Percentiles rank a stretch among this genome's conserved stretches.
These are phyloP conservation scores for Phoebastria nigripes DNA, from an alignment of 2,797 vertebrate genomes.

Conservation along the genomic window DNA sequence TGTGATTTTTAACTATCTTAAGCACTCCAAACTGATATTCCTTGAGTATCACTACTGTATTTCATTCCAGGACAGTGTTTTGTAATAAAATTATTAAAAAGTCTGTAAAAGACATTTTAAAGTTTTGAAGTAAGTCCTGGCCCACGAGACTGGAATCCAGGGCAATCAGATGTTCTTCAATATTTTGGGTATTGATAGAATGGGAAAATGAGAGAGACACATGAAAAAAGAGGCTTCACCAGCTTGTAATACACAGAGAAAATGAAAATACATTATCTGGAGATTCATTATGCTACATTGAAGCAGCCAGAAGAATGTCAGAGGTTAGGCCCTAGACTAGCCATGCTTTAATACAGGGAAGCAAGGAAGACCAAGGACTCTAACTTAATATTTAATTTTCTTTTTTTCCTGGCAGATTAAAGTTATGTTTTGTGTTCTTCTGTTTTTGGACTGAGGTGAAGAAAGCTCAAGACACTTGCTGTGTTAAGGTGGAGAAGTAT, in stretches of 20 bases:
- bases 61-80: not conserved
- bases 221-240: not conserved
- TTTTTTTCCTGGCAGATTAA: not conserved
- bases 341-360: not conserved
- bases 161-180: not conserved
- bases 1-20: not conserved
- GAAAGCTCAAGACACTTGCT: constrained; percentile 34
- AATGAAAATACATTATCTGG: not conserved
- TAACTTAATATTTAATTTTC: constrained; percentile 9
- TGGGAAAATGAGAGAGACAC: not conserved
- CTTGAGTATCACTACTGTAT: not conserved
- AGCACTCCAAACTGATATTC: not conserved
- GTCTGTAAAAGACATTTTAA: not conserved
- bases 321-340: not conserved
- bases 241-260: not conserved
- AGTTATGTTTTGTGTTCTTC: constrained; percentile 24
- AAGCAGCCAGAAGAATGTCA: not conserved
- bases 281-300: not conserved
- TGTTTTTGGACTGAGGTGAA: constrained; percentile 20
- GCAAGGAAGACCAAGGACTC: not conserved
- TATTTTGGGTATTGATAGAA: not conserved
- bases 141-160: not conserved
- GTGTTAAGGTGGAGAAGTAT: constrained; percentile 32
- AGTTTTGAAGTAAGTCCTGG: not conserved
- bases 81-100: not conserved